A percentile compares a stretch with the other conserved stretches of the same genome.
phyloP scores from a whole-genome alignment of 1,140 invertebrate species.

The Tetramorium simillimum region DNA sequence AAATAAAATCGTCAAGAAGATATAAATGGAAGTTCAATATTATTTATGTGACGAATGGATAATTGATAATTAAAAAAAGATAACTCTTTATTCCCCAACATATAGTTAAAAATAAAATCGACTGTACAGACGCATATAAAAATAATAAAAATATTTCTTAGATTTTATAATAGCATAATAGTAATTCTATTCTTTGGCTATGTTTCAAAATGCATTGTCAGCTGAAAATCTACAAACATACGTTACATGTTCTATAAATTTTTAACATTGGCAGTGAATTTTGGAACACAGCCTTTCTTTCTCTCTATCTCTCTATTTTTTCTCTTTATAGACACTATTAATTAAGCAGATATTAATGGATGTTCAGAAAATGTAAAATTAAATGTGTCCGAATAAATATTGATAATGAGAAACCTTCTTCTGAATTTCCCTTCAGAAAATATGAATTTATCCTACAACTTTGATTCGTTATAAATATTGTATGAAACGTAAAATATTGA shows the following conservation, averaged over 20 bases:
- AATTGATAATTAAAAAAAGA: background rate
- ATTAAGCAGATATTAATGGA: background rate
- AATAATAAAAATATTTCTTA: background rate
- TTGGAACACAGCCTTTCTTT: no score
- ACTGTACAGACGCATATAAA: background rate
- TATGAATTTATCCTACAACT: background rate
- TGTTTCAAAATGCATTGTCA: no score
- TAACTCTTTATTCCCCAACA: no score
- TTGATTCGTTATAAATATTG: slow-evolving; percentile 23
- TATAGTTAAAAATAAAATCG: background rate
- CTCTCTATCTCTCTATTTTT: background rate
- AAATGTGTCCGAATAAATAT: slow-evolving; percentile 1
- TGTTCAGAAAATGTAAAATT: background rate
- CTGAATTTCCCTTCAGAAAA: background rate
- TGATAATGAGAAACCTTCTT: background rate
- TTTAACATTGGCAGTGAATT: no score
- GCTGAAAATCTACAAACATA: no score
- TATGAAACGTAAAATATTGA: slow-evolving; percentile 25
- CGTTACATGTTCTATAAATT: no score
- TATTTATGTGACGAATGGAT: background rate
- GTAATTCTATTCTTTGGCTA: background rate
- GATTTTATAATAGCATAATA: background rate
- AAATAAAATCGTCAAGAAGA: slow-evolving; percentile 30
- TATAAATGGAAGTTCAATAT: background rate
- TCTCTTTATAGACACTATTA: background rate